Percentiles rank a stretch among this genome's conserved stretches.
Evolutionary conservation across 2,888 invertebrate genomes (phyloP).

Genomic region (Isoperla grammatica): DNA sequence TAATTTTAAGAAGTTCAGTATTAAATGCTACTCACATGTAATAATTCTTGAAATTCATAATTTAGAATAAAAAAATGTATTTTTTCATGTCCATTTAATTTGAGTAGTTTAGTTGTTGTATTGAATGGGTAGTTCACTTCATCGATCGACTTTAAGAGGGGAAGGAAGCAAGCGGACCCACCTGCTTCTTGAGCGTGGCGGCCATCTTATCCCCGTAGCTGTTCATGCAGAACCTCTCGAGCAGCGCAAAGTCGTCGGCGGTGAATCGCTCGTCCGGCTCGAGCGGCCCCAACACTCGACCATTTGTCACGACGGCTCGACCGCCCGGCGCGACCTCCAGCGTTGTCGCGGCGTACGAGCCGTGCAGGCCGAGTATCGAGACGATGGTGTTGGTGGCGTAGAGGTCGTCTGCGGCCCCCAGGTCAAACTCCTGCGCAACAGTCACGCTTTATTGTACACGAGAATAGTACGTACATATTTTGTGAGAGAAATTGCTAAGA

Average conservation of each 20-base stretch:
- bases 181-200: conserved; percentile 52
- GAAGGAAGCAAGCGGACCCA: background rate
- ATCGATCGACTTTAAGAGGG: too few species aligned
- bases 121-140: too few species aligned
- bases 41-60: too few species aligned
- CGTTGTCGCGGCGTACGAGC: conserved; percentile 64
- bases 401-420: conserved; percentile 30
- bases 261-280: conserved; percentile 67
- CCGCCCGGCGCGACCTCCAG: conserved; percentile 61
- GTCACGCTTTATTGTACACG: too few species aligned
- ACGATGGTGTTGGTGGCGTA: conserved; percentile 56
- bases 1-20: too few species aligned
- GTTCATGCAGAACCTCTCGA: conserved; percentile 63
- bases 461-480: too few species aligned
- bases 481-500: too few species aligned
- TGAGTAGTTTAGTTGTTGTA: too few species aligned
- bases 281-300: conserved; percentile 82
- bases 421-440: conserved; percentile 22
- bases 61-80: too few species aligned
- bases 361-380: conserved; percentile 39
- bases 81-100: too few species aligned
- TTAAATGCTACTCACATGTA: too few species aligned
- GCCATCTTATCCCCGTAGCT: conserved; percentile 68
- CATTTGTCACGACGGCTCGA: conserved; percentile 78
- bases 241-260: conserved; percentile 79